These are phyloP conservation scores for Pseudomyrmex sp. DNA, from an alignment of 1,140 invertebrate genomes.

Conservation along the genomic window DNA sequence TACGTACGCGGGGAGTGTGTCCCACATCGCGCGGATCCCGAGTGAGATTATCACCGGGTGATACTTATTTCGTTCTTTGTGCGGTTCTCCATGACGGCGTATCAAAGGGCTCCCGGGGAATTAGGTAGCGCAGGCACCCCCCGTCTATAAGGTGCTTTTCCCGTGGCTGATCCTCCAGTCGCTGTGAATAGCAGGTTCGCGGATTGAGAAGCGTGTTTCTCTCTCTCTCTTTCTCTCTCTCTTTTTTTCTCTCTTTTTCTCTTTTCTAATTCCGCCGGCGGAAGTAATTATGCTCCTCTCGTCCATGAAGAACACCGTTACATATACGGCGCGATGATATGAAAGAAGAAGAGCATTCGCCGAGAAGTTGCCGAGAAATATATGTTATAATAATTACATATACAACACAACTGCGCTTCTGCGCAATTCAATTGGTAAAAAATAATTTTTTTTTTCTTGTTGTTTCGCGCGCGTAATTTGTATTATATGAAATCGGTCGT, in stretches of 20 bases:
- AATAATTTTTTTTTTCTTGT: neutral
- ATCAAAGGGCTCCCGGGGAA: conserved; percentile 76
- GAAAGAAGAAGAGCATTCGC: conserved; percentile 21
- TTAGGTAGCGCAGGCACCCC: conserved; percentile 66
- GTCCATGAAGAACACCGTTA: conserved; percentile 4
- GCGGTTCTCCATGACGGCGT: conserved; percentile 53
- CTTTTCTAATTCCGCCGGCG: conserved; percentile 22
- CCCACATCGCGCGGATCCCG: conserved; percentile 57
- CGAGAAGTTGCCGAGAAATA: neutral
- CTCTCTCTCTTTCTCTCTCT: neutral
- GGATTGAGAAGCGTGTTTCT: conserved; percentile 47
- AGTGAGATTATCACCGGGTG: conserved; percentile 68
- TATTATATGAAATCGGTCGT: conserved; percentile 14
- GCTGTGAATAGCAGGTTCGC: conserved; percentile 67
- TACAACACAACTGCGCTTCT: too few relatives aligned
- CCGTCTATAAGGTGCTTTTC: conserved; percentile 74
- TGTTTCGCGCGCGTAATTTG: conserved; percentile 25
- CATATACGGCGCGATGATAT: neutral
- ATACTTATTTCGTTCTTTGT: conserved; percentile 77
- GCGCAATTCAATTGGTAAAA: neutral
- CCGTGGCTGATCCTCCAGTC: conserved; percentile 70
- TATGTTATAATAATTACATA: neutral
- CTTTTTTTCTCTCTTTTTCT: neutral
- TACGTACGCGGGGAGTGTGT: conserved; percentile 10
- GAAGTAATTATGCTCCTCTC: conserved; percentile 60